A percentile compares a stretch with the other conserved stretches of the same genome.
Evolutionary conservation across 1,140 invertebrate species (phyloP).

Genomic region (Lerema accius): DNA sequence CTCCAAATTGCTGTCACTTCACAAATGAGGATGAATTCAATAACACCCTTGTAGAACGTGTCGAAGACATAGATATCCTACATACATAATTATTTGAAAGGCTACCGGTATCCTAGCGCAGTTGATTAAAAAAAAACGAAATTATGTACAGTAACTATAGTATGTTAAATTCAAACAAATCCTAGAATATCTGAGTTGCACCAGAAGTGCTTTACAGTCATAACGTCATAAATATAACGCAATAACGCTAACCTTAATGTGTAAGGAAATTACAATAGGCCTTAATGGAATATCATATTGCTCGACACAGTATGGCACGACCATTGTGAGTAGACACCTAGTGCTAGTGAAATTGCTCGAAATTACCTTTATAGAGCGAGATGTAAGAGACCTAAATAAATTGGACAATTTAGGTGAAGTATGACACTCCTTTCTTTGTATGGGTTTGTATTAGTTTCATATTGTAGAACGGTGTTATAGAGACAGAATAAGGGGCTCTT

Average conservation of each 20-base stretch:
- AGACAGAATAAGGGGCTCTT: conserved; percentile 15
- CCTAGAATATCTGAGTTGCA: conserved; percentile 13
- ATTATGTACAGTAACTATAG: too few relatives aligned
- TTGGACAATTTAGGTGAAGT: conserved; percentile 33
- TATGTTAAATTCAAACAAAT: conserved; percentile 16
- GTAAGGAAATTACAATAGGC: conserved; percentile 33
- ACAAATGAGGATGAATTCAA: too few relatives aligned
- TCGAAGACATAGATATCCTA: too few relatives aligned
- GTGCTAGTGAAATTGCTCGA: conserved; percentile 24
- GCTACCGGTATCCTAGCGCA: too few relatives aligned
- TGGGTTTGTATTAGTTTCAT: conserved; percentile 19
- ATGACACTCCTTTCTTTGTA: conserved; percentile 26
- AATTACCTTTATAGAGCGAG: conserved; percentile 26
- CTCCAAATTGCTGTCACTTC: too few relatives aligned
- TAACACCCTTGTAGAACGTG: too few relatives aligned
- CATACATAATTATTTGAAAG: too few relatives aligned
- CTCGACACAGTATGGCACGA: conserved; percentile 21
- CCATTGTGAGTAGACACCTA: conserved; percentile 25
- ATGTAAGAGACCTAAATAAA: conserved; percentile 24
- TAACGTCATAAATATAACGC: conserved; percentile 30
- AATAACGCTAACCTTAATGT: conserved; percentile 27
- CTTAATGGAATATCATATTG: conserved; percentile 34
- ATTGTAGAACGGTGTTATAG: conserved; percentile 13
- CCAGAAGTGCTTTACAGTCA: conserved; percentile 28
- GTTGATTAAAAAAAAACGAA: too few relatives aligned